Base-by-base conservation (phyloP, 2,888 invertebrate species). In the Aproaerema taeniolella region DNA sequence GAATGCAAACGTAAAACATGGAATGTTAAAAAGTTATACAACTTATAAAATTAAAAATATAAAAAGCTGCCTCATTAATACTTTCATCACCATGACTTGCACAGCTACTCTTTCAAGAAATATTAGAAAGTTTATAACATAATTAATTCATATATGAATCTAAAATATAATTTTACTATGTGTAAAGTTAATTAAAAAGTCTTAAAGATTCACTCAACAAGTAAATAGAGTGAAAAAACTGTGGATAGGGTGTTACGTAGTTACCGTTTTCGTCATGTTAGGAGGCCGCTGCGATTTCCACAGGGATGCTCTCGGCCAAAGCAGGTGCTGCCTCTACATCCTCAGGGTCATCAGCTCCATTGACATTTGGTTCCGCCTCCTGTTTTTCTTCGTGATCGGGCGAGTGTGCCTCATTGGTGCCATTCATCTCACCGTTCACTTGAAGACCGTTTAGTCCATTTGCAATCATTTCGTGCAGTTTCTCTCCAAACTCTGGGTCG, bases 401-500 rank as follows among this genome's bases (percentile, higher is more conserved):
- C 31, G 50, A 70, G 47, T 53, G 74, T 53, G 58, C 68, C 70
- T 69, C 73, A 41, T 50, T 50, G 4, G 53, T 61, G 2, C 73
- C 75, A 43, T 77, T 74, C 11, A 87, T 61, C 46, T 91, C 75
- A 26, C 82, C 82, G 37, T 83, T 82, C 3, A 78, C 42, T 39
- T 63, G 57, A 1, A 66, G 64, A 1, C 77, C 81, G 20, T 81
- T 79, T 4, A 60, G 47, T 8, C 77, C 81, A 24, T 81, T 79
- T 3, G 60, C 47, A 8, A 81, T 49, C 4, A 68, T 85, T 31
- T 88, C 86, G 55, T 89, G 87, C n/a, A 92, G 73, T 72, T 93
- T 94, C 37, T 89, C 89, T 2, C 91, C 91, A 61, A 95, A 94
- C 41, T 88, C 89, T 1, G 91, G 66, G 67, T 95, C 95, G 29